These are phyloP conservation scores for Clarias batrachus DNA, from an alignment of 2,113 vertebrate genomes.

Conservation along the genomic window DNA sequence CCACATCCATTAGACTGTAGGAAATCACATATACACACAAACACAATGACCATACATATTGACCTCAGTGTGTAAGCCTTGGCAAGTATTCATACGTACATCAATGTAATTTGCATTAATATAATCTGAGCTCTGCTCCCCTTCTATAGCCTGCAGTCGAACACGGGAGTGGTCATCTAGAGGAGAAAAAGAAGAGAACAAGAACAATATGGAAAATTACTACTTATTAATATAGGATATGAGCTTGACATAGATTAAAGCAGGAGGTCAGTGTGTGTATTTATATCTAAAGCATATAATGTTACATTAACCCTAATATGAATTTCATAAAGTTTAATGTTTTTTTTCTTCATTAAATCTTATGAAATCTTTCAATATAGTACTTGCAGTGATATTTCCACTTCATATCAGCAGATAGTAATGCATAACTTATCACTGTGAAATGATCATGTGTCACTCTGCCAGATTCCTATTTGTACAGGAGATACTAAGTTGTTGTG, in stretches of 20 bases:
- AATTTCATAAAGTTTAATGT: not conserved
- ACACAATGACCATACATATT: constrained; percentile 10
- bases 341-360: not conserved
- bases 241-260: not conserved
- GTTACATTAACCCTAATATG: not conserved
- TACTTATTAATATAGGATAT: not conserved
- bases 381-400: not conserved
- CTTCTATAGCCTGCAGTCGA: constrained; percentile 87
- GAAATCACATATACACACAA: constrained; percentile 4
- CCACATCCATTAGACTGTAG: not conserved
- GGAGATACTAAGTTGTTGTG: constrained; percentile 32
- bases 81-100: constrained; percentile 72
- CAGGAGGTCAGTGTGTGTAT: not conserved
- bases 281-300: not conserved
- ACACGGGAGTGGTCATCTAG: constrained; percentile 94
- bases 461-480: constrained; percentile 11
- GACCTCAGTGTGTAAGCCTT: constrained; percentile 29
- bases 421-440: not conserved
- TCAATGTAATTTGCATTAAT: constrained; percentile 98
- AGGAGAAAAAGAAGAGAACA: constrained; percentile 12
- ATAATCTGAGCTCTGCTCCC: constrained; percentile 89
- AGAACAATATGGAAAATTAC: constrained; percentile 3
- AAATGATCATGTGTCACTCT: constrained; percentile 24
- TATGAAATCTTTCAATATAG: not conserved
- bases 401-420: constrained; percentile 25